Conservation (phyloP, 2,888 invertebrate species). For the Mechanitis messenoides region DNA sequence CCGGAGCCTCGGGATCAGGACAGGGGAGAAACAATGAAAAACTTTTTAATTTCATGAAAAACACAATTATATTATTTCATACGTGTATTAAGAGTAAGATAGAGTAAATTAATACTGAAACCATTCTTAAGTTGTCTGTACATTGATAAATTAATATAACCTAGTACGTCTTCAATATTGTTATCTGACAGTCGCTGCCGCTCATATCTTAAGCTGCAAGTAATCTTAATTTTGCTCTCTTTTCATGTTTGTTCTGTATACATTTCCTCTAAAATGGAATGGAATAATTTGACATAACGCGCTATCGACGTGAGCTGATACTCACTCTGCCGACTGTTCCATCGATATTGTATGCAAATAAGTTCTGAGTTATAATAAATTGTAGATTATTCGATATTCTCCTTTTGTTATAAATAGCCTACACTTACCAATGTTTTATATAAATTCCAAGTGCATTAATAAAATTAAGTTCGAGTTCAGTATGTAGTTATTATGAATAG, state of each 20-base stretch:
- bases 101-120: no score
- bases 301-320: slow-evolving; percentile 50
- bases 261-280: slow-evolving; percentile 71
- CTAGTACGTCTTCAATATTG: background rate
- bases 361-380: slow-evolving; percentile 44
- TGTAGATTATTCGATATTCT: slow-evolving; percentile 39
- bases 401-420: slow-evolving; percentile 7
- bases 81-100: no score
- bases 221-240: slow-evolving; percentile 73
- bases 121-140: no score
- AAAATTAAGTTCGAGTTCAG: no score
- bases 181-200: slow-evolving; percentile 32
- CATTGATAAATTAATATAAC: no score
- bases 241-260: slow-evolving; percentile 74
- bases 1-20: slow-evolving; percentile 22
- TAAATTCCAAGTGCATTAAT: no score
- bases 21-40: slow-evolving; percentile 10
- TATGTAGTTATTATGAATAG: no score
- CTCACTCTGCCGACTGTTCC: slow-evolving; percentile 30
- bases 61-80: background rate
- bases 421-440: no score
- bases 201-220: slow-evolving; percentile 35
- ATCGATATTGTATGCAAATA: slow-evolving; percentile 49
- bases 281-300: slow-evolving; percentile 67
- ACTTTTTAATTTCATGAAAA: background rate